Percentiles rank a stretch among this genome's conserved stretches.
Conservation (phyloP, 2,888 invertebrate species). For the Salticus scenicus region DNA sequence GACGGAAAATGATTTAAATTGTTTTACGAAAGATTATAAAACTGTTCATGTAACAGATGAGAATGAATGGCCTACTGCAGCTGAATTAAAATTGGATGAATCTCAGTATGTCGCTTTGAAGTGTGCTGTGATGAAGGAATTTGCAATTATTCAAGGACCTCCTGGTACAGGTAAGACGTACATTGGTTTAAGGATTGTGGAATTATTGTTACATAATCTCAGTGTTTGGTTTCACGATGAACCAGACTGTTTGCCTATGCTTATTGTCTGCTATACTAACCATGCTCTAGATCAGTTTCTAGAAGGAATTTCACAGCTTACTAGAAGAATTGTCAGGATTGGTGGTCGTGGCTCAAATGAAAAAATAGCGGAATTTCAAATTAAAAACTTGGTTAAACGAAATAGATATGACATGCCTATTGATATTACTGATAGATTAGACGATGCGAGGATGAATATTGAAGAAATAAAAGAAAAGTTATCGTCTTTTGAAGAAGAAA, state of each 20-base stretch:
- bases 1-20: too few relatives aligned
- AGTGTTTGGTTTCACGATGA: conserved; percentile 74
- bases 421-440: too few relatives aligned
- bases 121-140: conserved; percentile 83
- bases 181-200: conserved; percentile 85
- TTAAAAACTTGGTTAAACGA: not conserved
- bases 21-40: too few relatives aligned
- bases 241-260: conserved; percentile 78
- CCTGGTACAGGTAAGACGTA: conserved; percentile 92
- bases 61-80: conserved; percentile 78
- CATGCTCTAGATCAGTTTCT: conserved; percentile 91
- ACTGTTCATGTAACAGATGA: conserved; percentile 29
- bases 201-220: conserved; percentile 81
- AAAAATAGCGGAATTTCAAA: conserved; percentile 75
- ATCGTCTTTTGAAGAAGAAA: too few relatives aligned
- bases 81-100: conserved; percentile 79
- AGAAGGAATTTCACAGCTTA: conserved; percentile 81
- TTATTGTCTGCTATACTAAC: conserved; percentile 89
- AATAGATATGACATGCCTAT: too few relatives aligned
- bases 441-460: too few relatives aligned
- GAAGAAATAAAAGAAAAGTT: too few relatives aligned
- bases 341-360: conserved; percentile 83
- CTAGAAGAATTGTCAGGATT: conserved; percentile 81
- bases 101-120: conserved; percentile 83
- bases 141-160: conserved; percentile 81